These are phyloP conservation scores for Bolinopsis microptera DNA, from an alignment of 37 sponge, comb jelly and placozoan species.

Conservation along the genomic window DNA sequence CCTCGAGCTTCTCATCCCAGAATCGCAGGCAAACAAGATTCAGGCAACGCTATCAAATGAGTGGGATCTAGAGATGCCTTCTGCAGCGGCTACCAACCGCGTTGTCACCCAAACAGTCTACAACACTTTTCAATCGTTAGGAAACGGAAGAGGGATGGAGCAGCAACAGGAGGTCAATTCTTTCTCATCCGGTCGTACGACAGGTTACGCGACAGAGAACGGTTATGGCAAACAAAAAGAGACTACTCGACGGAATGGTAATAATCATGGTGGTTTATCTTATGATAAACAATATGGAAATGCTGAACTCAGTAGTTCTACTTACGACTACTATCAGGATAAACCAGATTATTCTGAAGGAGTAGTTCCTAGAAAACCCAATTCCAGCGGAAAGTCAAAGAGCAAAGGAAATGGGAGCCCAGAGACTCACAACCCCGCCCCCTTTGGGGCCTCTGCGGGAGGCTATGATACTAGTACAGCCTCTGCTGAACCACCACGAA, in stretches of 20 bases:
- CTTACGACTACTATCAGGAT: not conserved
- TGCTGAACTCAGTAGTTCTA: not conserved
- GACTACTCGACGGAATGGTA: not conserved
- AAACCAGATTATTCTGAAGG: not conserved
- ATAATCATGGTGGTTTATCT: not conserved
- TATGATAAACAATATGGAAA: not conserved
- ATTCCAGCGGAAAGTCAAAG: not conserved
- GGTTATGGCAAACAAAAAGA: not conserved
- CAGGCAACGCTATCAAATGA: not conserved
- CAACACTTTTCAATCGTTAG: conserved; percentile 31
- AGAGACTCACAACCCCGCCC: not conserved
- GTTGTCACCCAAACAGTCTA: conserved; percentile 12
- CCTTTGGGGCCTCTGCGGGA: not conserved
- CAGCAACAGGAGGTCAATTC: not conserved
- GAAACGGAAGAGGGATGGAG: not conserved
- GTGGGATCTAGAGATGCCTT: conserved; percentile 37
- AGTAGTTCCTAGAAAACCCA: not conserved
- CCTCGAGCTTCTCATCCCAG: not conserved
- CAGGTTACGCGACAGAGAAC: not conserved
- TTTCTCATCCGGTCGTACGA: not conserved
- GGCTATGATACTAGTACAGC: not conserved
- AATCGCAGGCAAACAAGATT: not conserved
- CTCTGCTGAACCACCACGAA: not conserved
- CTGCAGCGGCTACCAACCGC: conserved; percentile 25
- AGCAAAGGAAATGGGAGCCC: not conserved